Conservation (phyloP, 2,888 invertebrate genomes). For the Caenorhabditis zanzibari region DNA sequence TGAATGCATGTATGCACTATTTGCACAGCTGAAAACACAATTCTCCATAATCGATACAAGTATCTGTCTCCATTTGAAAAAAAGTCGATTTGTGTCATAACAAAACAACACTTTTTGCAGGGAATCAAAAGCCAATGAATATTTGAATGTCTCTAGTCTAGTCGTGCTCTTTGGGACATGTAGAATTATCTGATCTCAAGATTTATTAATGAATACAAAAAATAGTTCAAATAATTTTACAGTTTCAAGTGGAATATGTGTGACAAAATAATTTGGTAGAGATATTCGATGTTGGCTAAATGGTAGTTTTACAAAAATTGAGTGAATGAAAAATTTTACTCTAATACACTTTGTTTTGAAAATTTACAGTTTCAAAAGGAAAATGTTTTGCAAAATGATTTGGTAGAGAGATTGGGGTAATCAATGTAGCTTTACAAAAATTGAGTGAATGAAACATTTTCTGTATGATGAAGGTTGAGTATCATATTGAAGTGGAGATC, state of each 20-base stretch:
- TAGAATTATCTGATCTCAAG: neutral
- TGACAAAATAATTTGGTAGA: neutral
- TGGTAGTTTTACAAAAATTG: too few species aligned
- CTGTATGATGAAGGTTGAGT: neutral
- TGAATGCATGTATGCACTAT: neutral
- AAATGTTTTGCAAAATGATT: too few species aligned
- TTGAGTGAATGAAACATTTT: neutral
- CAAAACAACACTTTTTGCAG: neutral
- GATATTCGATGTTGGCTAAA: neutral
- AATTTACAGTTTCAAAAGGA: too few species aligned
- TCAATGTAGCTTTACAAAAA: too few species aligned
- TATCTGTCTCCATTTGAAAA: neutral
- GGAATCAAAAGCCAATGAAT: constrained; percentile 1
- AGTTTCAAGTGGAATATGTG: too few species aligned
- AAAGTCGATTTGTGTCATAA: neutral
- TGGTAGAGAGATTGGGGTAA: too few species aligned
- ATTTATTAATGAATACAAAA: neutral
- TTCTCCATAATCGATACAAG: neutral
- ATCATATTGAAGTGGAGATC: too few species aligned
- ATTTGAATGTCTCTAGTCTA: constrained; percentile 3
- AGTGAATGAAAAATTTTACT: too few species aligned
- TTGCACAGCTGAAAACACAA: constrained; percentile 1
- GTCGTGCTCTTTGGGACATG: neutral
- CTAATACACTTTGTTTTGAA: too few species aligned
- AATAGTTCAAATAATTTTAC: too few species aligned